A percentile compares a stretch with the other conserved stretches of the same genome.
Conservation (phyloP, 2,888 invertebrate species). For the Apodemia duryi region DNA sequence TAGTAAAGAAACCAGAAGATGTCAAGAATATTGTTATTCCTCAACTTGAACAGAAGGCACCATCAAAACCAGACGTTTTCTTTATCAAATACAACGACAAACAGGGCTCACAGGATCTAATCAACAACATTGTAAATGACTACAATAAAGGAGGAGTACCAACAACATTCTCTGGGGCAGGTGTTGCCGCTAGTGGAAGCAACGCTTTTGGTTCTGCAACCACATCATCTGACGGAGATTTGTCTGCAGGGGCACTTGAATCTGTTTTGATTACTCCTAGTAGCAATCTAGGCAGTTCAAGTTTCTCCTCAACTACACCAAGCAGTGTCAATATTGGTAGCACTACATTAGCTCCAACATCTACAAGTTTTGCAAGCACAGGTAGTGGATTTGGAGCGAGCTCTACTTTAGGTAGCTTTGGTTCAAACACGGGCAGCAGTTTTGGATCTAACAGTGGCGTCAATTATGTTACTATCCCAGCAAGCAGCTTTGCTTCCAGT, state of each 20-base stretch:
- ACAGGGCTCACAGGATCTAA: conserved; percentile 65
- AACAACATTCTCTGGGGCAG: conserved; percentile 30
- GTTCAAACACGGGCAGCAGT: conserved; percentile 15
- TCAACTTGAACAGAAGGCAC: conserved; percentile 83
- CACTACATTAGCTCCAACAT: conserved; percentile 17
- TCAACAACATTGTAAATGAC: conserved; percentile 66
- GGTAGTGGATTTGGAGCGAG: background rate
- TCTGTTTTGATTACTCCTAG: background rate
- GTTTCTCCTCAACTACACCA: conserved; percentile 29
- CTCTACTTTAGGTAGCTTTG: conserved; percentile 16
- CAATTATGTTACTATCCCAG: conserved; percentile 4
- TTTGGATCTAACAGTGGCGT: conserved; percentile 21
- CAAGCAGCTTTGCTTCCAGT: conserved; percentile 5
- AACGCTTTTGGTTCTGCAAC: conserved; percentile 8
- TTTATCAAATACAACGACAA: conserved; percentile 88
- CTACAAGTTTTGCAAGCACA: conserved; percentile 2
- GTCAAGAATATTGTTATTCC: conserved; percentile 82
- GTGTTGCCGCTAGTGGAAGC: conserved; percentile 16
- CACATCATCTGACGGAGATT: background rate
- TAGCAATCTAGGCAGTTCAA: background rate
- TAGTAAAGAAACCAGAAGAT: conserved; percentile 87
- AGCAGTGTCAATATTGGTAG: conserved; percentile 21
- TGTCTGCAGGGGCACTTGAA: background rate
- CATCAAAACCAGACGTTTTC: conserved; percentile 87
- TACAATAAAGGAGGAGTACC: conserved; percentile 47